Conservation (phyloP, 2,797 vertebrate species). For the Galago senegalensis region DNA sequence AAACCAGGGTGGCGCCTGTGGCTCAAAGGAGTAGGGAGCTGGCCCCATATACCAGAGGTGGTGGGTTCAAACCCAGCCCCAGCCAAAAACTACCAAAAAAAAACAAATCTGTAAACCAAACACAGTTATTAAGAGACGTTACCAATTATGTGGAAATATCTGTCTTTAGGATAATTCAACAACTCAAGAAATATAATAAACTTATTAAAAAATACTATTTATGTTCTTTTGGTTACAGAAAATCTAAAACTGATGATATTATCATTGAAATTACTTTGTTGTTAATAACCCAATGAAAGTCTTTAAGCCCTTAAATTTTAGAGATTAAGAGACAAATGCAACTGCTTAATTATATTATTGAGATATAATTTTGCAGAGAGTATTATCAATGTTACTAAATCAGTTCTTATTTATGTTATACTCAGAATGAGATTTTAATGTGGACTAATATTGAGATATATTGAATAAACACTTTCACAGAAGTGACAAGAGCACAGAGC, state of each 20-base stretch:
- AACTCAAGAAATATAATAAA: constrained; percentile 30
- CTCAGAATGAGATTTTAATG: neutral
- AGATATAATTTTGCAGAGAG: neutral
- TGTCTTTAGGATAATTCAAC: constrained; percentile 2
- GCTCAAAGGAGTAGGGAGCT: no score
- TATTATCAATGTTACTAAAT: neutral
- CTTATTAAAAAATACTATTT: neutral
- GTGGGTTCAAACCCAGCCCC: no score
- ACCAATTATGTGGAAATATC: neutral
- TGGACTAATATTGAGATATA: neutral
- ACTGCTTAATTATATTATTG: neutral
- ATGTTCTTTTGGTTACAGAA: neutral
- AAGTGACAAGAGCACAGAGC: neutral
- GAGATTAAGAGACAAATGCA: neutral
- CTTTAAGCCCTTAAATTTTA: constrained; percentile 4
- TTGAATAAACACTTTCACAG: neutral
- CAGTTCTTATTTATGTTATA: neutral
- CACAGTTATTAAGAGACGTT: neutral
- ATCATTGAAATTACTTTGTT: constrained; percentile 49
- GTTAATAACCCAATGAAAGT: constrained; percentile 25
- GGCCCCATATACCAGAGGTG: no score
- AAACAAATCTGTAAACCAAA: neutral
- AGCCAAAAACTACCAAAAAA: no score
- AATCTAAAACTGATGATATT: neutral
- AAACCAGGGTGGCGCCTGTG: no score